phyloP scores from a whole-genome alignment of 2,888 invertebrate species.

The Polydrusus tereticollis region DNA sequence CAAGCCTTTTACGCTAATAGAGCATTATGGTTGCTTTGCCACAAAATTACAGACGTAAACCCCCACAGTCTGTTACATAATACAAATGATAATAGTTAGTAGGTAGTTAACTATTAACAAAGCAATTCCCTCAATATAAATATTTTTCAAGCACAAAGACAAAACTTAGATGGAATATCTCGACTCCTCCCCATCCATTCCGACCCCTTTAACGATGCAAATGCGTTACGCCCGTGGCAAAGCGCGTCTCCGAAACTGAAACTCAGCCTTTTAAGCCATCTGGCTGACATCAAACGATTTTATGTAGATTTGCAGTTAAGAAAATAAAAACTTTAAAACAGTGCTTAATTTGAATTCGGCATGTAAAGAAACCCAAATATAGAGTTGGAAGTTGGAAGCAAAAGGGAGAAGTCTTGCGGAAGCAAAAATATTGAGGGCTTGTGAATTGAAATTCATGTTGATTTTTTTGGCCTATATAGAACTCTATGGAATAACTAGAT shows the following conservation, averaged over 20 bases:
- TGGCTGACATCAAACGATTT: slow-evolving; percentile 66
- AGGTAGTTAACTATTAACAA: slow-evolving; percentile 39
- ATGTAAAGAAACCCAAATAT: slow-evolving; percentile 62
- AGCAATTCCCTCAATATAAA: slow-evolving; percentile 62
- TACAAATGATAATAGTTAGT: slow-evolving; percentile 36
- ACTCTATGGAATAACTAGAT: too few species aligned
- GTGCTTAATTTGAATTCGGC: slow-evolving; percentile 64
- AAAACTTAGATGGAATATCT: slow-evolving; percentile 66
- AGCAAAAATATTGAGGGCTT: slow-evolving; percentile 5
- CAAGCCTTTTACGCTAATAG: neutral
- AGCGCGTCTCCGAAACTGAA: slow-evolving; percentile 56
- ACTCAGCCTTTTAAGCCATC: slow-evolving; percentile 63
- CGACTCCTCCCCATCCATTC: slow-evolving; percentile 60
- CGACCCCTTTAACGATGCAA: slow-evolving; percentile 66
- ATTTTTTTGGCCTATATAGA: too few species aligned
- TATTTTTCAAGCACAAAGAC: slow-evolving; percentile 67
- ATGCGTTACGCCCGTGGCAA: slow-evolving; percentile 63
- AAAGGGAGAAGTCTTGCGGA: slow-evolving; percentile 8
- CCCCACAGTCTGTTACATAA: slow-evolving; percentile 9
- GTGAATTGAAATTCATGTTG: slow-evolving; percentile 1
- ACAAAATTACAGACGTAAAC: slow-evolving; percentile 7
- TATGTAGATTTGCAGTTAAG: slow-evolving; percentile 66
- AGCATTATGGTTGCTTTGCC: slow-evolving; percentile 7
- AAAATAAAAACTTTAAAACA: slow-evolving; percentile 67
- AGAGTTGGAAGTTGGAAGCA: neutral